These are phyloP conservation scores for Erethizon dorsatum DNA, from an alignment of 2,797 vertebrate species.

Conservation along the genomic window DNA sequence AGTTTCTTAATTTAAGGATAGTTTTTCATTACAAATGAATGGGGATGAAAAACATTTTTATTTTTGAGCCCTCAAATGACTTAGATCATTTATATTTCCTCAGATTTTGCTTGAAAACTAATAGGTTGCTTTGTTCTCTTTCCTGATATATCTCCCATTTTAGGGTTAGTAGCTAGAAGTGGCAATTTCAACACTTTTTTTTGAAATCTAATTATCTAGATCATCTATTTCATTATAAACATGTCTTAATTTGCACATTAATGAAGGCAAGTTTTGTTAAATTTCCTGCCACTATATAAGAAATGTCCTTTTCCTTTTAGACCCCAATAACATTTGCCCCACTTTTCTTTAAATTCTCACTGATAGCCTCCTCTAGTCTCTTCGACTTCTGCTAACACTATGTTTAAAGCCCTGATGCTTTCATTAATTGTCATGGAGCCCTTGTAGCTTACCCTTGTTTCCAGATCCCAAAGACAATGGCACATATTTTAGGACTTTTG, in stretches of 20 bases:
- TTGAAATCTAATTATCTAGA: not conserved
- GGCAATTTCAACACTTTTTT: not conserved
- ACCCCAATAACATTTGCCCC: not conserved
- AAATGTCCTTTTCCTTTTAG: not conserved
- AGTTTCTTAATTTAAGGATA: conserved; percentile 27
- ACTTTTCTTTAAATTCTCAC: not conserved
- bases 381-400: not conserved
- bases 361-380: not conserved
- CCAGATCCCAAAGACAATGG: not conserved
- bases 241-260: not conserved
- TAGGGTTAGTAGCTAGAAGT: not conserved
- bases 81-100: not conserved
- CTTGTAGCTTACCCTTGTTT: not conserved
- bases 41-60: not conserved
- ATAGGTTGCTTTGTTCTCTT: not conserved
- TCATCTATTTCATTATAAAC: not conserved
- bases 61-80: not conserved
- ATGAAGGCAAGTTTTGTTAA: not conserved
- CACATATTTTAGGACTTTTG: not conserved
- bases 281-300: not conserved
- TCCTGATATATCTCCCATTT: not conserved
- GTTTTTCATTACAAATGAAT: not conserved
- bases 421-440: not conserved
- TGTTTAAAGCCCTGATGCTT: not conserved
- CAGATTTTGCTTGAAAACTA: not conserved